These are phyloP conservation scores for Centropyge bicolor DNA, from an alignment of 2,797 vertebrate genomes.

Conservation along the genomic window DNA sequence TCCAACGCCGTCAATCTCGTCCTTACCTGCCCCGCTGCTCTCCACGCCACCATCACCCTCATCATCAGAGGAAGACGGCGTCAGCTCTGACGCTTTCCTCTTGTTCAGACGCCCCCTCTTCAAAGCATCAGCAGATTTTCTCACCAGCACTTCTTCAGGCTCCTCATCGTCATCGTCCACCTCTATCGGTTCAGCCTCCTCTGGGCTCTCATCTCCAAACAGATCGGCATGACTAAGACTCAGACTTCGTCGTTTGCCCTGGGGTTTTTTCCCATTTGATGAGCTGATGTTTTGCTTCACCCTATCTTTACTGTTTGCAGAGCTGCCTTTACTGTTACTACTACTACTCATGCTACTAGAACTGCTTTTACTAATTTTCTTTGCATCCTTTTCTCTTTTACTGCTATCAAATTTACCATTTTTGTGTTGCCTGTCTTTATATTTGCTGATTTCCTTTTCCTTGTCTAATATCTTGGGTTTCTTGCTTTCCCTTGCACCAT, in stretches of 20 bases:
- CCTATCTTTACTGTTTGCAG: conserved; percentile 69
- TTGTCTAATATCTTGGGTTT: conserved; percentile 71
- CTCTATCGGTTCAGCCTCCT: conserved; percentile 78
- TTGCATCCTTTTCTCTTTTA: conserved; percentile 74
- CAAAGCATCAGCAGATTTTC: conserved; percentile 77
- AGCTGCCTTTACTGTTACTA: conserved; percentile 61
- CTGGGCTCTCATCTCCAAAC: conserved; percentile 95
- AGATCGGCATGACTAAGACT: conserved; percentile 93
- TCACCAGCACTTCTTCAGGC: conserved; percentile 70
- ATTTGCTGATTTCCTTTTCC: conserved; percentile 77
- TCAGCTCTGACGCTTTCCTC: conserved; percentile 69
- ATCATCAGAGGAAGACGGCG: conserved; percentile 80
- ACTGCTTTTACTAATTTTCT: conserved; percentile 58
- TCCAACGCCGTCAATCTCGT: conserved; percentile 69
- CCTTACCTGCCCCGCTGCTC: conserved; percentile 50
- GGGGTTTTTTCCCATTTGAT: conserved; percentile 67
- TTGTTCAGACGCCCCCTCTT: conserved; percentile 78
- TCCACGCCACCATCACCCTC: conserved; percentile 45
- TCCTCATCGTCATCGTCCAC: conserved; percentile 60
- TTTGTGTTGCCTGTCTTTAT: conserved; percentile 75
- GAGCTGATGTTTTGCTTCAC: conserved; percentile 66
- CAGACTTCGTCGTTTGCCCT: conserved; percentile 81
- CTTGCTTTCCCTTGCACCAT: conserved; percentile 75
- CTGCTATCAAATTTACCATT: conserved; percentile 81
- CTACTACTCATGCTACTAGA: conserved; percentile 62